These are phyloP conservation scores for Chydorus sphaericus DNA, from an alignment of 2,888 invertebrate species.

Conservation along the genomic window DNA sequence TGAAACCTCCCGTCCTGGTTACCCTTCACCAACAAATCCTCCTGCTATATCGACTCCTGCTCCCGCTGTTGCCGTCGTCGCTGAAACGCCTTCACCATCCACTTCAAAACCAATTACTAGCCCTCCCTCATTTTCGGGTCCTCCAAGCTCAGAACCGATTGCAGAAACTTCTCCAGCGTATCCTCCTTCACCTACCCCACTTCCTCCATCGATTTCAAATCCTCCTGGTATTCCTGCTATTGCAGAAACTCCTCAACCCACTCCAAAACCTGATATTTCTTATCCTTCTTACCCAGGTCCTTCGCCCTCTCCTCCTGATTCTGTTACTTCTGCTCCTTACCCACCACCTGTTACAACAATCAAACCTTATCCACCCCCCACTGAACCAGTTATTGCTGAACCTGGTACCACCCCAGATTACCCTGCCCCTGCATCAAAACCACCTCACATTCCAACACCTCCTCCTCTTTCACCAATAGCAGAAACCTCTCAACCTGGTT, in stretches of 20 bases:
- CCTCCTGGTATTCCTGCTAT: background rate
- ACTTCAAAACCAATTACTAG: background rate
- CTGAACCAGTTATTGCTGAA: background rate
- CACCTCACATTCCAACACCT: background rate
- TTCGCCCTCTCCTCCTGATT: background rate
- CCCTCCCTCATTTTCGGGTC: background rate
- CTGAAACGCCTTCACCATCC: background rate
- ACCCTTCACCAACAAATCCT: conserved; percentile 5
- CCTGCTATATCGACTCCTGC: conserved; percentile 11
- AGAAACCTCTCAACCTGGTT: background rate
- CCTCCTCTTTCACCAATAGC: background rate
- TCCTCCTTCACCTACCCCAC: conserved; percentile 15
- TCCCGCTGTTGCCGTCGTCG: conserved; percentile 12
- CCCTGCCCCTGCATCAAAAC: background rate
- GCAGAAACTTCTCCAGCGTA: conserved; percentile 13
- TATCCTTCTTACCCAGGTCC: background rate
- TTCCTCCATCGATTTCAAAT: background rate
- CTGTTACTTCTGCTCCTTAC: background rate
- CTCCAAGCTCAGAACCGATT: background rate
- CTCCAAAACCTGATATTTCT: background rate
- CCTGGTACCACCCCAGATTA: background rate
- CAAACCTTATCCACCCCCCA: conserved; percentile 2
- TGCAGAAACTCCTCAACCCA: background rate
- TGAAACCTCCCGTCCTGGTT: conserved; percentile 7
- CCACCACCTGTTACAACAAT: background rate